A percentile compares a stretch with the other conserved stretches of the same genome.
Conservation (phyloP, 2,888 invertebrate genomes). For the Gortyna flavago region DNA sequence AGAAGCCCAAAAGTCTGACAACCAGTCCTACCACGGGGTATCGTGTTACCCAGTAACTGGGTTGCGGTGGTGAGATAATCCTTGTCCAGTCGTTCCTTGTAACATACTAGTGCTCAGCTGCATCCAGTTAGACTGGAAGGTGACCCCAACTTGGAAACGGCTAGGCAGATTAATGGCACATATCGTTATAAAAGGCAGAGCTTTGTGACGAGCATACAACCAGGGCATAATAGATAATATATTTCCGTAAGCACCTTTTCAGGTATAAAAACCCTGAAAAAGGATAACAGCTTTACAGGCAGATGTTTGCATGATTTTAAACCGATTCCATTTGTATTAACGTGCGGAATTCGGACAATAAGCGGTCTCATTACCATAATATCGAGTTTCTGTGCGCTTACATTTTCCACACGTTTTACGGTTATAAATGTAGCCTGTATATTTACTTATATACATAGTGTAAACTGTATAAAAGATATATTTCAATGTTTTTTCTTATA, state of each 20-base stretch:
- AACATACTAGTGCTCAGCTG: not conserved
- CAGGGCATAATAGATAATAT: not conserved
- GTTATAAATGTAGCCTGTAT: slow-evolving; percentile 46
- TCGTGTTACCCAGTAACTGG: not conserved
- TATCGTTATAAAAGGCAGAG: not conserved
- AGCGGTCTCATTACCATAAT: slow-evolving; percentile 25
- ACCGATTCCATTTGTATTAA: slow-evolving; percentile 44
- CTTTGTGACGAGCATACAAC: not conserved
- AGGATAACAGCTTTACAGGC: slow-evolving; percentile 17
- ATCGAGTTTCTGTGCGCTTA: slow-evolving; percentile 34
- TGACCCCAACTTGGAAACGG: not conserved
- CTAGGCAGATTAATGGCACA: not conserved
- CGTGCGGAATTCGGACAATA: slow-evolving; percentile 5
- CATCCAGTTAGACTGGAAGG: too few species aligned
- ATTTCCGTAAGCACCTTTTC: slow-evolving; percentile 18
- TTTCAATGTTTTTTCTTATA: slow-evolving; percentile 54
- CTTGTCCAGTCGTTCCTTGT: not conserved
- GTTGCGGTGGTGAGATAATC: not conserved
- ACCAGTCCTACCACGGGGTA: not conserved
- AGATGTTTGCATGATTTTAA: slow-evolving; percentile 43
- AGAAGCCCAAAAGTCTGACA: not conserved
- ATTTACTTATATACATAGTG: slow-evolving; percentile 33
- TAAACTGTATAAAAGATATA: slow-evolving; percentile 52
- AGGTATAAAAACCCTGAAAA: slow-evolving; percentile 24
- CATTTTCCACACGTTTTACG: slow-evolving; percentile 18